Conservation (phyloP, 2,797 vertebrate genomes). For the Sandelia bainsii region DNA sequence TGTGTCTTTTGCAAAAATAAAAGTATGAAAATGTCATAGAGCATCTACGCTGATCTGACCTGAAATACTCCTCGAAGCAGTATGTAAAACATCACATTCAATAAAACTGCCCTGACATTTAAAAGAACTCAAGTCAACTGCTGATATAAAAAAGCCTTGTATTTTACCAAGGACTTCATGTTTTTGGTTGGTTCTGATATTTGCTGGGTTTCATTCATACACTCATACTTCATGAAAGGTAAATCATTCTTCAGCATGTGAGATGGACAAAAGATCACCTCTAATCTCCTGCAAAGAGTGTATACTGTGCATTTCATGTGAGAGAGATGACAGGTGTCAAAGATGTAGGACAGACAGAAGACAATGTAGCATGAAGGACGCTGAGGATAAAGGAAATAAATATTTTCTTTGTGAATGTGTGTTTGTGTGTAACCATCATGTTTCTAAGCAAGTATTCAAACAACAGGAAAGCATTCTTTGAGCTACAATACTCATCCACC, state of each 20-base stretch:
- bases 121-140: slow-evolving; percentile 49
- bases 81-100: slow-evolving; percentile 56
- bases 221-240: slow-evolving; percentile 8
- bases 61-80: slow-evolving; percentile 41
- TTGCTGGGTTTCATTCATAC: slow-evolving; percentile 22
- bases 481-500: slow-evolving; percentile 21
- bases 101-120: slow-evolving; percentile 67
- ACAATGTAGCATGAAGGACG: slow-evolving; percentile 15
- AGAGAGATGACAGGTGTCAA: slow-evolving; percentile 26
- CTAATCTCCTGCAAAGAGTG: background rate
- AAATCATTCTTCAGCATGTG: slow-evolving; percentile 10
- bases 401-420: slow-evolving; percentile 20
- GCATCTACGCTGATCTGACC: slow-evolving; percentile 12
- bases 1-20: slow-evolving; percentile 33
- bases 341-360: slow-evolving; percentile 32
- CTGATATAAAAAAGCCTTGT: slow-evolving; percentile 30
- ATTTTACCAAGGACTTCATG: slow-evolving; percentile 3
- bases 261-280: background rate
- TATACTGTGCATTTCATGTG: slow-evolving; percentile 6
- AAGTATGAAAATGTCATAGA: slow-evolving; percentile 43
- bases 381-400: slow-evolving; percentile 23
- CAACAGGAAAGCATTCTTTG: slow-evolving; percentile 34
- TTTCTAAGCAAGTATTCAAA: slow-evolving; percentile 52
- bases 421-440: slow-evolving; percentile 21
- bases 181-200: slow-evolving; percentile 34